Evolutionary conservation across 2,113 vertebrate genomes (phyloP), one percentile per base, ranked within the genome.

Genomic region (Odocoileus hemionus): DNA sequence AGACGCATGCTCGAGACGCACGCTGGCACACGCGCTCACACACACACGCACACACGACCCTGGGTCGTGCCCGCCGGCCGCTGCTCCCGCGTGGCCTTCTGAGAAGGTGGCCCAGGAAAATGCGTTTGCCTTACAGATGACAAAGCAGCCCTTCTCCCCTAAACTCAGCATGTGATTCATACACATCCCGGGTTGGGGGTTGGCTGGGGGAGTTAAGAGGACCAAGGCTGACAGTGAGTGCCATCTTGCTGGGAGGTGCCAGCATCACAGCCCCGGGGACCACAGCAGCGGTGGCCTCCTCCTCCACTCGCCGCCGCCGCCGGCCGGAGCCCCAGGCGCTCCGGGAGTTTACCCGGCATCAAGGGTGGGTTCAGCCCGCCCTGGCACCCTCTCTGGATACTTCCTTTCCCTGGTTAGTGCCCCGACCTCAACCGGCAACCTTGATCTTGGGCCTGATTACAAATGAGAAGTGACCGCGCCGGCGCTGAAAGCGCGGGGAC

Each of bases 191-290:
- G 39, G 76, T 25, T 10, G 21, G 60, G 21, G 30, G 76, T 25
- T 3, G 13, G 78, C 7, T 9, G 17, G n/a, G 58, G 57, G 14
- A 28, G 60, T 86, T 92, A 23, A 70, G 12, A 23, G 2, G 19
- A 83, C 39, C 10, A 21, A n/a, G 67, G 58, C 19, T 14, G 47
- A 28, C 17, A 54, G 78, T 67, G 50, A 96, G 79, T 84, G 94
- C 96, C 92, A 94, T 93, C 94, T 97, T 94, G 92, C 94, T 79
- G 36, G 89, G 93, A 89, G 92, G 86, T 88, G 95, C 92, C 83
- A 28, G 14, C 57, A 58, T 86, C 79, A 26, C 30, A 84, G 54
- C 4, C 54, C 67, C 84, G 30, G 50, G 10, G 64, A 74, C 33
- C 4, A 76, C 80, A 50, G 96, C 50, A 28, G 58, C 14, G 13